phyloP scores from a whole-genome alignment of 2,888 invertebrate species.

The Oxyteleia sp. region DNA sequence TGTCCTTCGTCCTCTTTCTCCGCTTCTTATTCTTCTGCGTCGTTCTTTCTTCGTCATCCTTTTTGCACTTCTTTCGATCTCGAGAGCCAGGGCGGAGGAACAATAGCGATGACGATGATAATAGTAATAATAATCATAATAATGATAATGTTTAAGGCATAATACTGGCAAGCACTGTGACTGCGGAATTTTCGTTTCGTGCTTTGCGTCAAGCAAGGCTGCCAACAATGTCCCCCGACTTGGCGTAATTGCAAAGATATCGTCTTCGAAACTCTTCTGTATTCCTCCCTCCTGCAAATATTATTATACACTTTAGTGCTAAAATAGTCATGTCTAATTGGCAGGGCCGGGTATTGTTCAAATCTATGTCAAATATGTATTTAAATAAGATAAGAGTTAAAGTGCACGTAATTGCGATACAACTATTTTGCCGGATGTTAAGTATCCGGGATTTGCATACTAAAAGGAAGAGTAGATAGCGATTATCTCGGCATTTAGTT shows the following conservation, averaged over 20 bases:
- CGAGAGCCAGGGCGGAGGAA: slow-evolving; percentile 57
- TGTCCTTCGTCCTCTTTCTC: slow-evolving; percentile 24
- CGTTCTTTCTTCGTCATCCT: no score
- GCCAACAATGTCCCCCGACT: slow-evolving; percentile 73
- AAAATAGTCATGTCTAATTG: slow-evolving; percentile 60
- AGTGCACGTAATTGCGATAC: slow-evolving; percentile 56
- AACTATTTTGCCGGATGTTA: slow-evolving; percentile 59
- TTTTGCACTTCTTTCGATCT: slow-evolving; percentile 43
- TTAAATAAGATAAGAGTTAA: slow-evolving; percentile 68
- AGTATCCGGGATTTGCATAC: slow-evolving; percentile 53
- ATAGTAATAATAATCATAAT: slow-evolving; percentile 69
- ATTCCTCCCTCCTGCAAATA: slow-evolving; percentile 70
- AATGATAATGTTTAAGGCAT: slow-evolving; percentile 74
- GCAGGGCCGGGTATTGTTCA: slow-evolving; percentile 61
- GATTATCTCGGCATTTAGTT: slow-evolving; percentile 54
- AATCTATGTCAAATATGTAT: slow-evolving; percentile 67
- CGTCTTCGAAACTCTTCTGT: slow-evolving; percentile 64
- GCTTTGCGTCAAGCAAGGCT: slow-evolving; percentile 74
- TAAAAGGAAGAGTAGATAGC: slow-evolving; percentile 56
- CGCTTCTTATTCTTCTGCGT: slow-evolving; percentile 15
- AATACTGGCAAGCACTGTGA: slow-evolving; percentile 74
- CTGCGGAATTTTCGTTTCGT: slow-evolving; percentile 74
- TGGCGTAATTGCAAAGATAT: slow-evolving; percentile 73
- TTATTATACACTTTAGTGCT: slow-evolving; percentile 67
- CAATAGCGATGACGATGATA: slow-evolving; percentile 68